Evolutionary conservation across 1,140 invertebrate species (phyloP).

Genomic region (Pemphigus obesinymphae): DNA sequence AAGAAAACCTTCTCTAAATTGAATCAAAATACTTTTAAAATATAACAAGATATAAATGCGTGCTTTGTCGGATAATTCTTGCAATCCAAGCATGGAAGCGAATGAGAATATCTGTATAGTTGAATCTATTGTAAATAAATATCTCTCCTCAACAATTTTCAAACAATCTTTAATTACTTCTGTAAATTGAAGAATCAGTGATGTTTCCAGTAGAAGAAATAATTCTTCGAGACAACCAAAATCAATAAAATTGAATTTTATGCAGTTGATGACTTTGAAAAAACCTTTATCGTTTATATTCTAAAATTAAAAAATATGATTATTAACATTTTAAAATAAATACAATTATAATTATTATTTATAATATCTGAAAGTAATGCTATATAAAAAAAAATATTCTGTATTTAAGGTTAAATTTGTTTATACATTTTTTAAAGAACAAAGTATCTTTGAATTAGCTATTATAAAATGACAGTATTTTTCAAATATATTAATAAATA

Average conservation of each 20-base stretch:
- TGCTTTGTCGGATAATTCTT: not conserved
- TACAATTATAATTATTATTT: no score
- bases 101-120: not conserved
- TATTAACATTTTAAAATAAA: no score
- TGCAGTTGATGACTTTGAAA: not conserved
- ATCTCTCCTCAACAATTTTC: not conserved
- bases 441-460: no score
- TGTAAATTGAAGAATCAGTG: slow-evolving; percentile 13
- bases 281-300: not conserved
- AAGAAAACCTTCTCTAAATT: not conserved
- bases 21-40: not conserved
- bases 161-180: not conserved
- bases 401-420: no score
- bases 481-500: no score
- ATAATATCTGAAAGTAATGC: no score
- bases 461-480: no score
- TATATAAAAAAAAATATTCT: no score
- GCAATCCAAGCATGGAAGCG: not conserved
- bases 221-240: not conserved
- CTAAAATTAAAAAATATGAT: not conserved
- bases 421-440: no score
- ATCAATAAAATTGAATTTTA: not conserved
- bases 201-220: not conserved
- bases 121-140: not conserved
- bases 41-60: not conserved